These are phyloP conservation scores for Nycteola revayana DNA, from an alignment of 2,888 invertebrate species.

Conservation along the genomic window DNA sequence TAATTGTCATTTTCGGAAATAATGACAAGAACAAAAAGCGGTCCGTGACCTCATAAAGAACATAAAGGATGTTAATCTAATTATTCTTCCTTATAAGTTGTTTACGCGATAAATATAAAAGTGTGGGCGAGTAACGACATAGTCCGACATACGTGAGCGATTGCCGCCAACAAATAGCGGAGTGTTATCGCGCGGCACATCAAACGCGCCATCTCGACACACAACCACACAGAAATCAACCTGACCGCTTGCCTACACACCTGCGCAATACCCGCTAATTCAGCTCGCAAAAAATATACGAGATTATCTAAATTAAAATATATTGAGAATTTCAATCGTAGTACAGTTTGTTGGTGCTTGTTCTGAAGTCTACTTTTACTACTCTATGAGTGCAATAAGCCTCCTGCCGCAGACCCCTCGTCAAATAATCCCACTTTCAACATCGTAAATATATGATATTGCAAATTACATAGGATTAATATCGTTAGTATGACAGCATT, in stretches of 20 bases:
- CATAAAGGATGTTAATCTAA: conserved; percentile 29
- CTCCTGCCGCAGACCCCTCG: conserved; percentile 7
- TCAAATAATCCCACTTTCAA: conserved; percentile 21
- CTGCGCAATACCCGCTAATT: conserved; percentile 18
- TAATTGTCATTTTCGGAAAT: no score
- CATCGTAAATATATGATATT: conserved; percentile 31
- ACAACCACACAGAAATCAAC: conserved; percentile 16
- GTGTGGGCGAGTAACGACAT: conserved; percentile 41
- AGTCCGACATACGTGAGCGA: conserved; percentile 47
- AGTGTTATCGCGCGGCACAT: conserved; percentile 49
- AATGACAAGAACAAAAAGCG: no score
- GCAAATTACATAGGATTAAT: conserved; percentile 45
- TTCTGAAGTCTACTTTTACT: no score
- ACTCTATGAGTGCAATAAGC: no score
- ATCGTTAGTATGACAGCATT: conserved; percentile 35
- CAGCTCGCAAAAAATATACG: conserved; percentile 6
- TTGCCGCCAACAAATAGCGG: conserved; percentile 44
- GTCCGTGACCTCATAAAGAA: conserved; percentile 16
- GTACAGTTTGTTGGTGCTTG: no score
- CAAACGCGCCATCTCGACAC: conserved; percentile 48
- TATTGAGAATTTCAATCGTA: no score
- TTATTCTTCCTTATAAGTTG: conserved; percentile 33
- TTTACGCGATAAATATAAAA: conserved; percentile 35
- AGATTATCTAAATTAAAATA: no score
- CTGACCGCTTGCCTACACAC: conserved; percentile 12